phyloP scores from a whole-genome alignment of 23 tunicate genomes.

The Clavelina lepadiformis region DNA sequence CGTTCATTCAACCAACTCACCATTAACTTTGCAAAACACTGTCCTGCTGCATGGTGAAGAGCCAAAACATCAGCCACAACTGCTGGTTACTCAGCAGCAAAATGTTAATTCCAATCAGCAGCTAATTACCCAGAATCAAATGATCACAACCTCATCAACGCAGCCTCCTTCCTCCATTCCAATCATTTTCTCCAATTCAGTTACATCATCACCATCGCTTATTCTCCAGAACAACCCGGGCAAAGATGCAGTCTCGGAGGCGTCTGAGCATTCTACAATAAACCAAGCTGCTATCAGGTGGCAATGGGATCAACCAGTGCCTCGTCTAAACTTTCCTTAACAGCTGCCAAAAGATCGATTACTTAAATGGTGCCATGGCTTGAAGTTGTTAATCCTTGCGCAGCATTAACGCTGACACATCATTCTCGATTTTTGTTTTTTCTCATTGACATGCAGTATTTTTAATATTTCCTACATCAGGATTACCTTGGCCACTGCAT shows the following conservation, averaged over 20 bases:
- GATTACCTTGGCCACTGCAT: too few species aligned
- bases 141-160: slow-evolving; percentile 5
- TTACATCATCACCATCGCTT: not conserved
- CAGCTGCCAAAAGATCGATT: too few species aligned
- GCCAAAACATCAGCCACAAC: slow-evolving; percentile 1
- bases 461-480: too few species aligned
- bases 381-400: too few species aligned
- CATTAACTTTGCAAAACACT: not conserved
- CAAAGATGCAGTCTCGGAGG: not conserved
- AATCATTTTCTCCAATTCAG: not conserved
- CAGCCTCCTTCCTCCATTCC: not conserved
- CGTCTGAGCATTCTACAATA: slow-evolving; percentile 54
- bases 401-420: too few species aligned
- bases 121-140: slow-evolving; percentile 1
- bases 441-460: too few species aligned
- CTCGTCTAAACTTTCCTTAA: slow-evolving; percentile 77
- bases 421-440: too few species aligned
- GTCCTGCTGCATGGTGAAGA: not conserved
- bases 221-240: not conserved
- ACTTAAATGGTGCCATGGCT: not conserved
- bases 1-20: slow-evolving; percentile 4
- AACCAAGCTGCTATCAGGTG: slow-evolving; percentile 77
- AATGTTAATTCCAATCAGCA: not conserved
- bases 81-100: not conserved
- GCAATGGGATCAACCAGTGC: slow-evolving; percentile 91